A percentile compares a stretch with the other conserved stretches of the same genome.
Conservation (phyloP, 2,113 vertebrate genomes). For the Synodontis membranacea region DNA sequence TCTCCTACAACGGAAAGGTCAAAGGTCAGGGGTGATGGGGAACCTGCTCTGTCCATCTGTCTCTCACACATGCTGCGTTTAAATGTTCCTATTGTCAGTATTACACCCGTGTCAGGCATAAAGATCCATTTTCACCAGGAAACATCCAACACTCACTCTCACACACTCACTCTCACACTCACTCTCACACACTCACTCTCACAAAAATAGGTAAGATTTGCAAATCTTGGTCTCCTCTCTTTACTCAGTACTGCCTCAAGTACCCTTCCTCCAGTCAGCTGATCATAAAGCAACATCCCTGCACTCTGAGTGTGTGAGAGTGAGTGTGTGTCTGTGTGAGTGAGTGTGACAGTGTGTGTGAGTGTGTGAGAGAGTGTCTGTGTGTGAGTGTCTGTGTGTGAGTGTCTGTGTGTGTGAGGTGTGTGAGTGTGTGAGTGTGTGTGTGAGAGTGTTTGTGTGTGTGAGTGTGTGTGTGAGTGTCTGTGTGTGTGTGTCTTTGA, state of each 20-base stretch:
- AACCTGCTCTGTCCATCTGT: neutral
- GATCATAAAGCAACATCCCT: neutral
- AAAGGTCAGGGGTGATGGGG: neutral
- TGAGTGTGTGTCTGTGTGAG: too few relatives aligned
- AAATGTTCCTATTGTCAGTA: too few relatives aligned
- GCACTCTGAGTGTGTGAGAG: neutral
- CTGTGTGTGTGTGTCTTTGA: neutral
- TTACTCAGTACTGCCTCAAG: neutral
- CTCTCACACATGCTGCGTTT: too few relatives aligned
- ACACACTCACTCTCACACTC: neutral
- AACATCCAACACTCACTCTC: neutral
- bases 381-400: neutral
- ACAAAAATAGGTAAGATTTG: neutral
- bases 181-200: neutral
- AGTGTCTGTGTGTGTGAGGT: neutral
- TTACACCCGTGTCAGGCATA: neutral
- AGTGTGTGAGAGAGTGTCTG: too few relatives aligned
- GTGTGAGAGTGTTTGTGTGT: too few relatives aligned
- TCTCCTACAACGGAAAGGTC: conserved; percentile 50
- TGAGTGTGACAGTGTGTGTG: neutral
- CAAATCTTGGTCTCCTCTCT: neutral
- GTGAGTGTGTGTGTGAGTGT: neutral
- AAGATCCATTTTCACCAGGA: neutral
- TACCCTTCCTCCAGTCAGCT: neutral
- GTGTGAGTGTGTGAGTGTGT: neutral